These are phyloP conservation scores for Drymodes brunneopygia DNA, from an alignment of 2,113 vertebrate species.

Conservation along the genomic window DNA sequence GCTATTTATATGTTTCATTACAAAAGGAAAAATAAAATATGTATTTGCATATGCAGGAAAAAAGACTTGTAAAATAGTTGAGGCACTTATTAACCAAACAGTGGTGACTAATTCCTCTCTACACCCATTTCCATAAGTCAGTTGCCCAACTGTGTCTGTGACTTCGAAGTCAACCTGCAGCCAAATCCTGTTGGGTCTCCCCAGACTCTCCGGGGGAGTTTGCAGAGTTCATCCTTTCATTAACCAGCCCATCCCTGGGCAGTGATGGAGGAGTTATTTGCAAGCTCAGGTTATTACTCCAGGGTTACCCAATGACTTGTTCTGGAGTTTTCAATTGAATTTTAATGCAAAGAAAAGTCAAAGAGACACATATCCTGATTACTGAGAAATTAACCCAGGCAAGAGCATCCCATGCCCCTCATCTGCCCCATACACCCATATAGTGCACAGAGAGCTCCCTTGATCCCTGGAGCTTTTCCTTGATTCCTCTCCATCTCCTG, in stretches of 20 bases:
- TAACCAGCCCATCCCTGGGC: background rate
- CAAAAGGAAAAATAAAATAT: background rate
- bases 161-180: background rate
- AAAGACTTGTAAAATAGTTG: background rate
- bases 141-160: conserved; percentile 20
- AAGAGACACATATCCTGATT: background rate
- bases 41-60: conserved; percentile 33
- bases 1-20: conserved; percentile 2
- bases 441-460: background rate
- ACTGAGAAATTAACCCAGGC: fast-evolving
- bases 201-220: background rate
- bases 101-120: conserved; percentile 36
- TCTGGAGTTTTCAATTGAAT: background rate
- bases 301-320: background rate
- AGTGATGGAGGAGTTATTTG: background rate
- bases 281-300: background rate
- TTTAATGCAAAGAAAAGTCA: background rate
- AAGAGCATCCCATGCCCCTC: background rate
- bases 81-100: conserved; percentile 13
- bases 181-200: background rate
- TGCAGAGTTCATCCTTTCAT: background rate
- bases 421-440: fast-evolving
- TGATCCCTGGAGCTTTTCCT: background rate
- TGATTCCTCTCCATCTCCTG: background rate
- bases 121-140: conserved; percentile 19